Base-by-base conservation (phyloP, 2,888 invertebrate genomes). In the Aphidius colemani region DNA sequence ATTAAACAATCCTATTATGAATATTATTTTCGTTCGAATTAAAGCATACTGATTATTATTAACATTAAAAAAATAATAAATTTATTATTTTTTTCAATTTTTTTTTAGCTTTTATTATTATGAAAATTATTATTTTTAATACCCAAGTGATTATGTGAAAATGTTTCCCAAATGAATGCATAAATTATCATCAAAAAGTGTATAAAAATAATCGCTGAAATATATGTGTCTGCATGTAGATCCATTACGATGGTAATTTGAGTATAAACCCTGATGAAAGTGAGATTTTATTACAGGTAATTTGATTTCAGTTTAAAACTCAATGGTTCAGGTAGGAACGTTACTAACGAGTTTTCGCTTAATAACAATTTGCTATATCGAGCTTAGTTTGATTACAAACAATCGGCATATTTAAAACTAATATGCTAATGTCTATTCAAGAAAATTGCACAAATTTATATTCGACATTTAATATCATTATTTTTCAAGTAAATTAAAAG, bases 261-360 rank as follows among this genome's bases (percentile, higher is more conserved):
- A 43, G 45, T 50, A 8, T 13, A 41, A 49, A 43, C 43, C 59
- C 50, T 59, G 65, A 63, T 66, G 53, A 49, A 56, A 64, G 57
- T 55, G 55, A 65, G 50, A 56, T 64, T 59, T 63, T 57, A 66
- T 69, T 64, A 61, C 63, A 53, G 58, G 55, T 63, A 63, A 65
- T 62, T 56, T 55, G 40, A 48, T 57, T 45, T 39, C 43, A 62
- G 45, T 13, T 44, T 30, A 5, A 30, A 30, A 30, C 5, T 30
- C 30, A 30, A 30, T 30, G 30, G 30, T 30, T 30, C 3, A 69
- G 76, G 76, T 76, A 76, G 72, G 76, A 74, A 66, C 59, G 56
- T 68, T 59, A 70, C 70, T 73, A 71, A 72, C 68, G 65, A 67
- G 68, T 64, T 75, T 71, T 67, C 67, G 74, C 72, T 76, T 74